Percentiles rank a stretch among this genome's conserved stretches.
Evolutionary conservation across 1,140 invertebrate genomes (phyloP).

Genomic region (Agrypnia vestita): DNA sequence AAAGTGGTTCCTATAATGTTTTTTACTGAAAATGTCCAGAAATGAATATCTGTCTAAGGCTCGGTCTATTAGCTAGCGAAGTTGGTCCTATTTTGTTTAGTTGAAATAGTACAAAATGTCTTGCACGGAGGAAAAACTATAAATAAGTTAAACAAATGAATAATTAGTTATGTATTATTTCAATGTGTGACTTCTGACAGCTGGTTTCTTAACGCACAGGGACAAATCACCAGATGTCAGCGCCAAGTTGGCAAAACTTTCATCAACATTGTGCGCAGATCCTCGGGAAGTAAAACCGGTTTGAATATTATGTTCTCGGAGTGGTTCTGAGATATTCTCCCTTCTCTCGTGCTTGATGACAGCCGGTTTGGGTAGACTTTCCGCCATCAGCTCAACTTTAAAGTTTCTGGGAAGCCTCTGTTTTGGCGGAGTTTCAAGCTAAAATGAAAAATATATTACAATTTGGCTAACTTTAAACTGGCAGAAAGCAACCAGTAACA

Average conservation of each 20-base stretch:
- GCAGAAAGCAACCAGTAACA: not conserved
- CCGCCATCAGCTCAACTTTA: slow-evolving; percentile 45
- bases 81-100: too few species aligned
- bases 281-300: not conserved
- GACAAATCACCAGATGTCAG: slow-evolving; percentile 66
- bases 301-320: slow-evolving; percentile 30
- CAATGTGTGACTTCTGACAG: slow-evolving; percentile 48
- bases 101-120: too few species aligned
- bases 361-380: slow-evolving; percentile 50
- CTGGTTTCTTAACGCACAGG: slow-evolving; percentile 57
- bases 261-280: slow-evolving; percentile 53
- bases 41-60: too few species aligned
- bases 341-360: slow-evolving; percentile 54
- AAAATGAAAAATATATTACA: slow-evolving; percentile 31
- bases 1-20: too few species aligned
- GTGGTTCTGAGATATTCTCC: slow-evolving; percentile 20
- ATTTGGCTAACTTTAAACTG: not conserved
- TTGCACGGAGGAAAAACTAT: too few species aligned
- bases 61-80: too few species aligned
- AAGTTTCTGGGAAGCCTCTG: slow-evolving; percentile 50
- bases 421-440: slow-evolving; percentile 41
- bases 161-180: slow-evolving; percentile 47
- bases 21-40: too few species aligned
- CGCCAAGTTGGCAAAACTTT: slow-evolving; percentile 67
- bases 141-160: too few species aligned